Percentiles rank a stretch among this genome's conserved stretches.
Evolutionary conservation across 1,140 invertebrate genomes (phyloP).

Genomic region (Ceratoteleas bidentatus): DNA sequence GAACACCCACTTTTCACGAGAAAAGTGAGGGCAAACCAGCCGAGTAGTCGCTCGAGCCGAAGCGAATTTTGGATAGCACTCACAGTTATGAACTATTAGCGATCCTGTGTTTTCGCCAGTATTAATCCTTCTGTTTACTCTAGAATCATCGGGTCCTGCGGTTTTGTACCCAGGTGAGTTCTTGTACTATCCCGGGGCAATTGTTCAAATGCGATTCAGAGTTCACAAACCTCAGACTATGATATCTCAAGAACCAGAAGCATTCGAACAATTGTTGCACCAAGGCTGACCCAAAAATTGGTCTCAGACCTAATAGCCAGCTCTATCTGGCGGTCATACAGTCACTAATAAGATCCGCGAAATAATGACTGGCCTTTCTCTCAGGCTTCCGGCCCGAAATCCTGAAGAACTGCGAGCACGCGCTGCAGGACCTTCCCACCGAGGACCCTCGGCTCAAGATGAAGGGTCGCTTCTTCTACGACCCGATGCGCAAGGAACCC

Average conservation of each 20-base stretch:
- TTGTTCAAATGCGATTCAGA: too few species aligned
- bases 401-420: conserved; percentile 76
- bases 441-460: conserved; percentile 80
- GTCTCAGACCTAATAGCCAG: too few species aligned
- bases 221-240: too few species aligned
- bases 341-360: too few species aligned
- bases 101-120: not conserved
- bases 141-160: conserved; percentile 74
- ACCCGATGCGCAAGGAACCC: conserved; percentile 67
- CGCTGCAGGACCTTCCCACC: conserved; percentile 73
- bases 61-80: conserved; percentile 29
- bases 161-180: conserved; percentile 79
- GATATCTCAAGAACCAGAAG: not conserved
- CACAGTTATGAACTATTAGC: not conserved
- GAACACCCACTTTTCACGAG: not conserved
- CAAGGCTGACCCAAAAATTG: too few species aligned
- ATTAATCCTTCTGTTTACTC: conserved; percentile 65
- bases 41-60: not conserved
- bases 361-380: conserved; percentile 46
- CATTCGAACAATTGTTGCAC: too few species aligned
- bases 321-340: too few species aligned
- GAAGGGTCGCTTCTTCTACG: conserved; percentile 79
- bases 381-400: conserved; percentile 79
- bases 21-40: too few species aligned
- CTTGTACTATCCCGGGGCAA: not conserved